Conservation (phyloP, 2,888 invertebrate genomes). For the Cyrtodaria siliqua region DNA sequence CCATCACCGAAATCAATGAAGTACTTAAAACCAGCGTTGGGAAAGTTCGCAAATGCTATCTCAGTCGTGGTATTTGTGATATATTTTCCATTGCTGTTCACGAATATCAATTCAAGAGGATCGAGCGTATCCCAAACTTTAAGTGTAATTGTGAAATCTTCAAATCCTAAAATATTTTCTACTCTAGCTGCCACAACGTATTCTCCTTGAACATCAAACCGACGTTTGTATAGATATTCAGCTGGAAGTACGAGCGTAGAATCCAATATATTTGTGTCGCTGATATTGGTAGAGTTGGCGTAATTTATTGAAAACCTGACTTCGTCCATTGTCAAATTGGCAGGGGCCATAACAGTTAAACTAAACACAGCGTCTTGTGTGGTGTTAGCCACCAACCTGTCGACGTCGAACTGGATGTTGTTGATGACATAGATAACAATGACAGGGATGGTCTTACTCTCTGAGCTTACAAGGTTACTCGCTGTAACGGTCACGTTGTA, state of each 20-base stretch:
- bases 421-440: slow-evolving; percentile 51
- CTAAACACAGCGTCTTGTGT: slow-evolving; percentile 25
- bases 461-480: slow-evolving; percentile 44
- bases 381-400: slow-evolving; percentile 25
- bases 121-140: slow-evolving; percentile 46
- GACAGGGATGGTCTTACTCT: slow-evolving; percentile 26
- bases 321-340: slow-evolving; percentile 40
- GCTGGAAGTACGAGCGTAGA: not conserved
- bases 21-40: slow-evolving; percentile 49
- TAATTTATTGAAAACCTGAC: slow-evolving; percentile 41
- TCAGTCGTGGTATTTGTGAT: slow-evolving; percentile 48
- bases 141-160: slow-evolving; percentile 15
- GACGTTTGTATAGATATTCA: not conserved
- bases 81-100: slow-evolving; percentile 44
- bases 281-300: slow-evolving; percentile 6
- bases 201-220: slow-evolving; percentile 42
- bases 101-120: slow-evolving; percentile 28
- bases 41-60: slow-evolving; percentile 49
- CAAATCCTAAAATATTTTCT: slow-evolving; percentile 31
- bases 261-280: not conserved
- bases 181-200: slow-evolving; percentile 28
- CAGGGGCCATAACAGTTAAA: slow-evolving; percentile 12
- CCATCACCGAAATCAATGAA: slow-evolving; percentile 55
- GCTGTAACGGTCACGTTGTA: slow-evolving; percentile 28
- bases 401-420: slow-evolving; percentile 32